A percentile compares a stretch with the other conserved stretches of the same genome.
Conservation (phyloP, 2,888 invertebrate genomes). For the Tyria jacobaeae region DNA sequence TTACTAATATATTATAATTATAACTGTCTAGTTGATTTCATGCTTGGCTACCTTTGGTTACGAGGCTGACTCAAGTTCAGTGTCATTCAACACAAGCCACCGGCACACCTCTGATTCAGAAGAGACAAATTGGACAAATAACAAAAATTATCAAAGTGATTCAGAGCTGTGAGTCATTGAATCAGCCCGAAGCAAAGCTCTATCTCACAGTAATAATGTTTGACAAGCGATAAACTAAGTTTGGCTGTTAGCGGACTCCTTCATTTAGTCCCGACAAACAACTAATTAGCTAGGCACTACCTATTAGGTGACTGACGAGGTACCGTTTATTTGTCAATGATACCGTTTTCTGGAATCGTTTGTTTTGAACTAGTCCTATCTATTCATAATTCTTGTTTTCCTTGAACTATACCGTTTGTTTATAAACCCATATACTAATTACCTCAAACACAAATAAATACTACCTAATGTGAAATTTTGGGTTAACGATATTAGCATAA, state of each 20-base stretch:
- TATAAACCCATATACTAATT: not conserved
- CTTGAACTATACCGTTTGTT: not conserved
- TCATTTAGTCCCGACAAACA: slow-evolving; percentile 67
- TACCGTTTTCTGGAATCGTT: slow-evolving; percentile 54
- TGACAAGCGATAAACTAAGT: slow-evolving; percentile 62
- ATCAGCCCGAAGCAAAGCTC: slow-evolving; percentile 33
- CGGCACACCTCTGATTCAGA: slow-evolving; percentile 51
- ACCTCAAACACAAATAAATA: not conserved
- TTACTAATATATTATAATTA: slow-evolving; percentile 12
- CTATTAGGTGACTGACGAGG: slow-evolving; percentile 41
- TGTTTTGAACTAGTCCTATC: slow-evolving; percentile 32
- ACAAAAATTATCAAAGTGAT: slow-evolving; percentile 55
- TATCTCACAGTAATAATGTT: slow-evolving; percentile 49
- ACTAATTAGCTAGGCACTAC: slow-evolving; percentile 64
- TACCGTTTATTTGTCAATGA: slow-evolving; percentile 43
- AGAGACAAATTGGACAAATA: slow-evolving; percentile 59
- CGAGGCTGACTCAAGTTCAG: slow-evolving; percentile 35
- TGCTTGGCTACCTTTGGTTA: slow-evolving; percentile 39
- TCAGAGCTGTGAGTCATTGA: slow-evolving; percentile 54
- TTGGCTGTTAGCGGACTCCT: slow-evolving; percentile 53
- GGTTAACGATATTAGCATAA: not conserved
- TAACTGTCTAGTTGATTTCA: too few species aligned
- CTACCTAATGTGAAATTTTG: not conserved
- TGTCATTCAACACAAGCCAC: slow-evolving; percentile 28
- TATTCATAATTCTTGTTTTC: slow-evolving; percentile 8